These are phyloP conservation scores for Phytoseiulus persimilis DNA, from an alignment of 2,888 invertebrate species.

Conservation along the genomic window DNA sequence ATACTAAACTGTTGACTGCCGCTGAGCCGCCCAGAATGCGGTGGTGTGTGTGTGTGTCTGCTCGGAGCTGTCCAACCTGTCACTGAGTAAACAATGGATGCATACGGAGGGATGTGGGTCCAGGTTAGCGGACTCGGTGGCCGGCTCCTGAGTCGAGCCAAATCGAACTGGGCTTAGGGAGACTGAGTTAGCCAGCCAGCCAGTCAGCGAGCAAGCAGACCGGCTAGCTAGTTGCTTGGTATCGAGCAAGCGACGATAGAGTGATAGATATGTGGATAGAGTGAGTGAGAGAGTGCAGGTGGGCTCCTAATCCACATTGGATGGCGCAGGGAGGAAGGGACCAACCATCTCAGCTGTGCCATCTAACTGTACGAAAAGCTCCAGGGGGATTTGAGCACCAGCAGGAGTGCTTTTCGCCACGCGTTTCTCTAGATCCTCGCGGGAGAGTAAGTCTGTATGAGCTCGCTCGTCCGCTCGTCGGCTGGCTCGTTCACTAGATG, in stretches of 20 bases:
- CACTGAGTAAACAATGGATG: not conserved
- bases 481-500: not conserved
- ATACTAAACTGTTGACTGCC: not conserved
- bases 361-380: not conserved
- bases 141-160: not conserved
- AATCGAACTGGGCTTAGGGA: not conserved
- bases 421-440: constrained; percentile 5
- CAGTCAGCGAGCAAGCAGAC: not conserved
- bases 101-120: not conserved
- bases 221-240: too few species aligned
- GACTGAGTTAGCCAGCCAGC: not conserved
- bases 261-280: not conserved
- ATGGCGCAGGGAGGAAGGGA: not conserved
- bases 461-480: not conserved
- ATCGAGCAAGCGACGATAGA: not conserved
- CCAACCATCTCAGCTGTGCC: not conserved
- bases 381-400: not conserved
- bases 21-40: not conserved
- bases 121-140: not conserved
- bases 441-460: not conserved
- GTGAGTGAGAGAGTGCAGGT: not conserved
- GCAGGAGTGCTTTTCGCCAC: not conserved
- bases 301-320: not conserved
- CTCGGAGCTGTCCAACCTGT: not conserved
- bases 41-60: not conserved